Evolutionary conservation across 2,797 vertebrate species (phyloP), one percentile per base, ranked within the genome.

Genomic region (Acanthis flammea): DNA sequence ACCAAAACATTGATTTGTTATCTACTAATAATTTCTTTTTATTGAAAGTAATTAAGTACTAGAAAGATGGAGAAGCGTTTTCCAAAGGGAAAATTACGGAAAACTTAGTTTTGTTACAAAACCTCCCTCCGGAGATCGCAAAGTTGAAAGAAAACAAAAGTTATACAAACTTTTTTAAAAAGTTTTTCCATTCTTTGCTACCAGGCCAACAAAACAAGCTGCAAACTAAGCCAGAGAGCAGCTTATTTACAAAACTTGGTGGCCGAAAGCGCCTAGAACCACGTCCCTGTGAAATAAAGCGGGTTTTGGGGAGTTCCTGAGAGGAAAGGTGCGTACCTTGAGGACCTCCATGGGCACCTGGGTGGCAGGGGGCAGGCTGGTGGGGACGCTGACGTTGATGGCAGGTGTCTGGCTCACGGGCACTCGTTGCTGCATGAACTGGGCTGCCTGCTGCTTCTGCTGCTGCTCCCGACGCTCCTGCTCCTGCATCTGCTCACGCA

Each of bases 331-430:
- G 94, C 97, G 14, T 98, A 99, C 99, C 99, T 99, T 99, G 95
- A 98, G 97, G 95, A 99, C 97, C 97, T 98, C 98, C 98, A 98
- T 98, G 94, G 98, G 98, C 57, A 97, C 99, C 98, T 99, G 98
- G 90, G 97, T 97, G 95, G 97, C 97, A 8, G 98, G 96, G 72
- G 98, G 97, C 65, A 98, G 97, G 93, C 97, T 95, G 87, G 96
- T 82, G 85, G 98, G 97, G 83, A 97, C 97, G 21, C 97, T 98
- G 96, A 98, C 98, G 97, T 99, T 99, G 97, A 98, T 97, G 81
- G 97, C 96, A 88, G 98, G 97, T 62, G 98, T 99, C 98, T 99
- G 99, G 74, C 97, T 97, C 72, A 98, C 96, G 3, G 98, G 97
- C 65, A 98, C 97, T 97, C 98, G 97, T 97, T 98, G 98, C 92